Conservation (phyloP, 2,797 vertebrate species). For the Hoplostethus mediterraneus region DNA sequence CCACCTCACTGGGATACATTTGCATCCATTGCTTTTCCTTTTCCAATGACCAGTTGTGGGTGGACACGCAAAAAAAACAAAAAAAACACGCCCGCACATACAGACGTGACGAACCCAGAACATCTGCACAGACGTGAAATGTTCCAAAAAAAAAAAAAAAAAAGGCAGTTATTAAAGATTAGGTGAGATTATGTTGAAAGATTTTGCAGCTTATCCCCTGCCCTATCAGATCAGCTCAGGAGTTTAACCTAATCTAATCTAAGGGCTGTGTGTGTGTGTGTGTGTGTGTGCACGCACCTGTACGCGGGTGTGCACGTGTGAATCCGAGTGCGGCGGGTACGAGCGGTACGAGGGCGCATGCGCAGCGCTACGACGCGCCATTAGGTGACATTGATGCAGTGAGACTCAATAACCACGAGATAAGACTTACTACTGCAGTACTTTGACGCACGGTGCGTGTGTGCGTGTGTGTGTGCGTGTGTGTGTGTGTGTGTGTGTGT, state of each 20-base stretch:
- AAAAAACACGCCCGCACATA: constrained; percentile 23
- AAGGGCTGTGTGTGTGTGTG: constrained; percentile 3
- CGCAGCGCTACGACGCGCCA: constrained; percentile 18
- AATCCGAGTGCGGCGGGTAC: constrained; percentile 5
- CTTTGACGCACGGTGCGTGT: constrained; percentile 40
- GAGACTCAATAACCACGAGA: constrained; percentile 45
- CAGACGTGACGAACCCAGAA: constrained; percentile 22
- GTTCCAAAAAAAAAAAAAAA: background rate
- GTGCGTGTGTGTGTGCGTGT: background rate
- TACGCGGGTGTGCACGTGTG: constrained; percentile 2
- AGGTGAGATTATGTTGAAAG: constrained; percentile 23
- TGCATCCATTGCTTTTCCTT: no score
- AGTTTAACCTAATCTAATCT: constrained; percentile 32
- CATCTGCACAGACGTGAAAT: background rate
- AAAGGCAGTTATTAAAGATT: constrained; percentile 2
- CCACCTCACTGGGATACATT: background rate
- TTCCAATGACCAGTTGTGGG: no score
- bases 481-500: background rate
- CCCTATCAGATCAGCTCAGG: constrained; percentile 11
- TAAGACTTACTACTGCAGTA: constrained; percentile 50
- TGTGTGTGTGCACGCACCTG: background rate
- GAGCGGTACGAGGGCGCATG: constrained; percentile 37
- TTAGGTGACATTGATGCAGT: constrained; percentile 39
- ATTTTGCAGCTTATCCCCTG: constrained; percentile 13
- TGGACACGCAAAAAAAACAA: no score